These are phyloP conservation scores for Orchesellides sinensis DNA, from an alignment of 2,888 invertebrate genomes.

Conservation along the genomic window DNA sequence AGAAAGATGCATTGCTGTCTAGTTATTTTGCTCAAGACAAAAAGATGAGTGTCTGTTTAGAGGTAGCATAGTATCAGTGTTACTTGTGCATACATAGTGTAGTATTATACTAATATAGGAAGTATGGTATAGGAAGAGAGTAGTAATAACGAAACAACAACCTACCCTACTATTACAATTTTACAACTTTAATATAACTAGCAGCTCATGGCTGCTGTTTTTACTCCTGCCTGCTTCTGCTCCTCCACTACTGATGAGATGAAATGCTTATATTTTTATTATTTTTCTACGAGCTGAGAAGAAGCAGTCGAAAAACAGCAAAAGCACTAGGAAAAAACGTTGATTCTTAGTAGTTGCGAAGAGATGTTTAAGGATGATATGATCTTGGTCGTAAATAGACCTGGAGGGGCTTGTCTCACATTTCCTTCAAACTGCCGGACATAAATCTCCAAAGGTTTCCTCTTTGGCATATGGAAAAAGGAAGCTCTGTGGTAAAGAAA, in stretches of 20 bases:
- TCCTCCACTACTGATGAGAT: no score
- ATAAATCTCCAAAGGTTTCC: constrained; percentile 68
- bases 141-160: constrained; percentile 53
- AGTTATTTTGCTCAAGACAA: constrained; percentile 28
- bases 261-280: constrained; percentile 61
- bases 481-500: constrained; percentile 58
- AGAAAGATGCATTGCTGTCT: constrained; percentile 13
- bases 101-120: constrained; percentile 5
- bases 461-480: constrained; percentile 64
- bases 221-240: constrained; percentile 3
- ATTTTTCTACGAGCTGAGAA: constrained; percentile 57
- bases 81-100: neutral
- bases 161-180: constrained; percentile 60
- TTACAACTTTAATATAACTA: constrained; percentile 29
- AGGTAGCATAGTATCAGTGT: no score
- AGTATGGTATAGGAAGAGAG: constrained; percentile 8
- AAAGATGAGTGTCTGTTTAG: neutral
- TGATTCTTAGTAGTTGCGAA: constrained; percentile 14
- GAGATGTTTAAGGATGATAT: constrained; percentile 63
- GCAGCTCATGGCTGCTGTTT: neutral
- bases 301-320: constrained; percentile 37
- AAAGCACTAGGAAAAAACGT: neutral
- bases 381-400: constrained; percentile 63
- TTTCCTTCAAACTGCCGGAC: constrained; percentile 70
- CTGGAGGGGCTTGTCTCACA: constrained; percentile 68